Evolutionary conservation across 2,888 invertebrate species (phyloP).

Genomic region (Mesorhabditis belari): DNA sequence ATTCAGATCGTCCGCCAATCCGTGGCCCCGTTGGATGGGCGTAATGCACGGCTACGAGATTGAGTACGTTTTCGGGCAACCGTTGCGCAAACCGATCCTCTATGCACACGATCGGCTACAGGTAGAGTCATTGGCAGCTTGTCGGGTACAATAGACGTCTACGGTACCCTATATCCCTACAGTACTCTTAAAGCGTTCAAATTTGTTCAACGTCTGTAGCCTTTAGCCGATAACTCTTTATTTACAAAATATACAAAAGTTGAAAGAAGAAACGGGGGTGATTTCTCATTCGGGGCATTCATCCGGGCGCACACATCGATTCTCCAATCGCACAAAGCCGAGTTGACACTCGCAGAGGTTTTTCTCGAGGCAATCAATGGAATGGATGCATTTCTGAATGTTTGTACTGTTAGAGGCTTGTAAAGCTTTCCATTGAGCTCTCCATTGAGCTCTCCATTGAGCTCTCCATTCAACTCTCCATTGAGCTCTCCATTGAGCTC

Average conservation of each 20-base stretch:
- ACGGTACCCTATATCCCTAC: too few species aligned
- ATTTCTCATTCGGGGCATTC: not conserved
- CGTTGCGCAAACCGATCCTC: conserved; percentile 76
- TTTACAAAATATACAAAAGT: too few species aligned
- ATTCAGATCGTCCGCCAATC: conserved; percentile 63
- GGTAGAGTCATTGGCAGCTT: too few species aligned
- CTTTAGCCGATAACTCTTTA: too few species aligned
- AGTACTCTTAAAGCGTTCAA: too few species aligned
- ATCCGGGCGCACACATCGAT: not conserved
- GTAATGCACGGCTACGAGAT: conserved; percentile 97
- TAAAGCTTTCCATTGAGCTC: not conserved
- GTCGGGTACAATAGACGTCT: too few species aligned
- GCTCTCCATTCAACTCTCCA: too few species aligned
- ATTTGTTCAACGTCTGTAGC: too few species aligned
- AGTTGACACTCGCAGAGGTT: not conserved
- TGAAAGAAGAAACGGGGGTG: too few species aligned
- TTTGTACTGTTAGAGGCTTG: not conserved
- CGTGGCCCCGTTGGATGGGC: conserved; percentile 99
- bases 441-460: too few species aligned
- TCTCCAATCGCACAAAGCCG: not conserved
- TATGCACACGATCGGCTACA: conserved; percentile 58
- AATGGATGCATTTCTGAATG: not conserved
- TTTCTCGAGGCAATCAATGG: not conserved
- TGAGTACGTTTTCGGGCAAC: conserved; percentile 92
- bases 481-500: too few species aligned